These are phyloP conservation scores for Mythimna impura DNA, from an alignment of 2,888 invertebrate genomes.

Conservation along the genomic window DNA sequence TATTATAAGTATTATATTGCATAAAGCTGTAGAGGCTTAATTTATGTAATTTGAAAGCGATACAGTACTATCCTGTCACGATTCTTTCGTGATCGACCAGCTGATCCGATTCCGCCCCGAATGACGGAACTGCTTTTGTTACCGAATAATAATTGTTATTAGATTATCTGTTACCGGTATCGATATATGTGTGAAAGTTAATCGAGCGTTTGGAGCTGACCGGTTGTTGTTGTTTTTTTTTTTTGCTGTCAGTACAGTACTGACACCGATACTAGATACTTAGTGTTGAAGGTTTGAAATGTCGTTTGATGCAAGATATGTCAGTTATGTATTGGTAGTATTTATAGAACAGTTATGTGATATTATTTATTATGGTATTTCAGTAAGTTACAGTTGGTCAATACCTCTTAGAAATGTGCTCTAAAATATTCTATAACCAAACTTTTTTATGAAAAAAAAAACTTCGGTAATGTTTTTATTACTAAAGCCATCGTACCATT, in stretches of 20 bases:
- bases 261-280: constrained; percentile 4
- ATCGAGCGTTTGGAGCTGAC: constrained; percentile 31
- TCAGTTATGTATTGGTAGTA: constrained; percentile 19
- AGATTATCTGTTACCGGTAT: constrained; percentile 61
- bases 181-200: constrained; percentile 59
- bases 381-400: neutral
- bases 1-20: constrained; percentile 19
- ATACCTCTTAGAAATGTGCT: constrained; percentile 1
- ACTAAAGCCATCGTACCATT: too few relatives aligned
- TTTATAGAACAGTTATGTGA: constrained; percentile 13
- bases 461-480: too few relatives aligned
- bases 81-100: constrained; percentile 71
- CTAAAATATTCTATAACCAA: too few relatives aligned
- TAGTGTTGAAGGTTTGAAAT: constrained; percentile 40
- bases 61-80: constrained; percentile 81
- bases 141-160: constrained; percentile 59
- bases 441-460: too few relatives aligned
- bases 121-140: constrained; percentile 52
- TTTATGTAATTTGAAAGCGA: constrained; percentile 83
- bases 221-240: constrained; percentile 22
- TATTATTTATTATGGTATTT: constrained; percentile 4
- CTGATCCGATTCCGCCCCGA: constrained; percentile 56
- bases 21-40: constrained; percentile 26
- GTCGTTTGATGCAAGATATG: constrained; percentile 43
- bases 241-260: constrained; percentile 41